Percentiles rank a stretch among this genome's conserved stretches.
Evolutionary conservation across 2,113 vertebrate species (phyloP).

Genomic region (Platichthys flesus): DNA sequence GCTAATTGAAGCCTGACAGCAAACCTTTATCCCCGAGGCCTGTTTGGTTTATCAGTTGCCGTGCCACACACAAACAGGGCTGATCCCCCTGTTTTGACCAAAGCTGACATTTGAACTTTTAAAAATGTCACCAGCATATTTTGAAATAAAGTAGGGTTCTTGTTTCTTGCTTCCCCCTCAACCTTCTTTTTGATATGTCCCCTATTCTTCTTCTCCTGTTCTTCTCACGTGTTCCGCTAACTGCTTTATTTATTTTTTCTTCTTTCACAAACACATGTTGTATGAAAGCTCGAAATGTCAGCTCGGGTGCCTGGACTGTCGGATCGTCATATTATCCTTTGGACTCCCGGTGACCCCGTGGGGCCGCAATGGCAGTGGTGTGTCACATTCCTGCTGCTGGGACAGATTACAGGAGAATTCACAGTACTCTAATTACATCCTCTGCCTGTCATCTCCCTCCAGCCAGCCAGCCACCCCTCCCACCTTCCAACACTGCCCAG

Average conservation of each 20-base stretch:
- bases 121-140: slow-evolving; percentile 19
- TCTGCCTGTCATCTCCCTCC: slow-evolving; percentile 41
- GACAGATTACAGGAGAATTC: slow-evolving; percentile 74
- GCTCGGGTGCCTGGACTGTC: slow-evolving; percentile 37
- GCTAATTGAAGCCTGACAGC: slow-evolving; percentile 63
- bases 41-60: slow-evolving; percentile 16
- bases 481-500: background rate
- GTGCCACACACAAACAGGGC: slow-evolving; percentile 12
- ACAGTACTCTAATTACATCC: slow-evolving; percentile 72
- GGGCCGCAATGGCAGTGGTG: slow-evolving; percentile 56
- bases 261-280: background rate
- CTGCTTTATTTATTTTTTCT: background rate
- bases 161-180: slow-evolving; percentile 5
- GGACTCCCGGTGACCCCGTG: slow-evolving; percentile 51
- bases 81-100: background rate
- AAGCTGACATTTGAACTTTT: slow-evolving; percentile 13
- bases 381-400: slow-evolving; percentile 73
- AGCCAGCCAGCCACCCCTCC: slow-evolving; percentile 10
- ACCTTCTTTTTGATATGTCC: background rate
- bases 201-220: slow-evolving; percentile 6
- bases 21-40: slow-evolving; percentile 37
- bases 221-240: background rate
- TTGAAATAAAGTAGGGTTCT: background rate
- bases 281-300: slow-evolving; percentile 50
- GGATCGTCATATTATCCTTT: slow-evolving; percentile 49